Conservation (phyloP, 2,888 invertebrate genomes). For the Drosophila quinaria region DNA sequence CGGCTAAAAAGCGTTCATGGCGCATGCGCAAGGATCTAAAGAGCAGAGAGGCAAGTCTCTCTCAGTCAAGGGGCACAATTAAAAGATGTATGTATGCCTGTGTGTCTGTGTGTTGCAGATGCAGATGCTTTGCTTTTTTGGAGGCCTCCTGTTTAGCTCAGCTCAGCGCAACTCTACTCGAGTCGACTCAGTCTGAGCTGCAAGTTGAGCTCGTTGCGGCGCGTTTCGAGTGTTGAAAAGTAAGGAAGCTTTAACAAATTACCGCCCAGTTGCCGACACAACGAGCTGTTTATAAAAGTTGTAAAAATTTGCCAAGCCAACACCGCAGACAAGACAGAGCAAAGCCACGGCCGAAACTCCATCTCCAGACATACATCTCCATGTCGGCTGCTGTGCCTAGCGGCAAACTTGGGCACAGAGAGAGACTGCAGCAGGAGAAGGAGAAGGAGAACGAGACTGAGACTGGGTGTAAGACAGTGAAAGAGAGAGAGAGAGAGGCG, state of each 20-base stretch:
- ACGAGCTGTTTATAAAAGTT: constrained; percentile 69
- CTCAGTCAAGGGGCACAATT: constrained; percentile 18
- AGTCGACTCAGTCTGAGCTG: constrained; percentile 5
- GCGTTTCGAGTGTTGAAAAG: constrained; percentile 83
- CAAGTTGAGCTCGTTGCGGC: constrained; percentile 23
- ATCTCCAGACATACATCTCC: constrained; percentile 39
- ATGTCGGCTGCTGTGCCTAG: constrained; percentile 64
- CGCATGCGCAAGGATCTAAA: constrained; percentile 72
- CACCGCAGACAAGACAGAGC: constrained; percentile 54
- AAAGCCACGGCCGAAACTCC: constrained; percentile 15
- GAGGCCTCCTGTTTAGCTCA: constrained; percentile 10
- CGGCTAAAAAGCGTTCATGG: constrained; percentile 33
- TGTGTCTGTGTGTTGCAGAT: constrained; percentile 38
- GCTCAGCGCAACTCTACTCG: background rate
- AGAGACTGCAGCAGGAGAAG: background rate
- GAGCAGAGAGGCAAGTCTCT: constrained; percentile 24
- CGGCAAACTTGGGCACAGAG: constrained; percentile 63
- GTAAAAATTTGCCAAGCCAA: constrained; percentile 77
- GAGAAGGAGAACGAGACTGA: background rate
- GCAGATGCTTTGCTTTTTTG: constrained; percentile 36
- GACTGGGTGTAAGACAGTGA: too few species aligned
- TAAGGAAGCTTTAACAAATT: constrained; percentile 85
- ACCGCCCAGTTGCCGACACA: constrained; percentile 80
- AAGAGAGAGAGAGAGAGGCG: constrained; percentile 28
- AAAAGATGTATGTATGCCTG: constrained; percentile 50